Conservation (phyloP, 1,140 invertebrate genomes). For the Drosophila pectinifera region DNA sequence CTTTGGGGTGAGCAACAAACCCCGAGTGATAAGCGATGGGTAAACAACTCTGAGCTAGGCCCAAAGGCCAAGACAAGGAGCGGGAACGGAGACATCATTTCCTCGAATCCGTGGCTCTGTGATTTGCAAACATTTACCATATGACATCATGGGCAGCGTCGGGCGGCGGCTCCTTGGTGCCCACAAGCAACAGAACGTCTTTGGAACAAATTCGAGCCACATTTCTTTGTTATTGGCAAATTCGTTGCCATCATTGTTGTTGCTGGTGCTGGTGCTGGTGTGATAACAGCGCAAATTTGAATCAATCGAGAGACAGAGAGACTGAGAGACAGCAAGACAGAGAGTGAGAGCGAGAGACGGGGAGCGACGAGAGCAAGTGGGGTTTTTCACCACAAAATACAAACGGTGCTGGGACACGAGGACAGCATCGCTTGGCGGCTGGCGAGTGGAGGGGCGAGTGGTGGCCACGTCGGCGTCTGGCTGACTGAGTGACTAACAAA, state of each 20-base stretch:
- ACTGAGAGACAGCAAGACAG: constrained; percentile 7
- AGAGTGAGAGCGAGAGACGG: constrained; percentile 12
- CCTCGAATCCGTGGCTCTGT: not conserved
- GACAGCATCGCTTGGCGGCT: constrained; percentile 26
- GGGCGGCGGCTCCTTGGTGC: constrained; percentile 38
- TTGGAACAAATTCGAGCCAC: constrained; percentile 66
- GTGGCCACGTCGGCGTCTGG: constrained; percentile 54
- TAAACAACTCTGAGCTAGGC: not conserved
- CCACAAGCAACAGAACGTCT: constrained; percentile 59
- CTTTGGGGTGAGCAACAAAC: not conserved
- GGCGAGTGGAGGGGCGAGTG: not conserved
- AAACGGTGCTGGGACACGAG: constrained; percentile 41
- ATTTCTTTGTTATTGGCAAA: constrained; percentile 69
- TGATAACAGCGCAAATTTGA: constrained; percentile 74
- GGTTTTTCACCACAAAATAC: constrained; percentile 75
- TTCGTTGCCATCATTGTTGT: constrained; percentile 17
- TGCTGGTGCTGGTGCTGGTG: constrained; percentile 47
- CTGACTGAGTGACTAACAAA: constrained; percentile 59
- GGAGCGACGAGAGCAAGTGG: constrained; percentile 51
- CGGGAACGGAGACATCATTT: not conserved
- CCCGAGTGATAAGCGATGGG: constrained; percentile 1
- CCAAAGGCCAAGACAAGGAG: constrained; percentile 2
- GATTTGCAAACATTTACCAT: constrained; percentile 9
- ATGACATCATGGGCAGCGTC: constrained; percentile 54
- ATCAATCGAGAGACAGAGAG: constrained; percentile 34